Evolutionary conservation across 23 tunicate species (phyloP), one percentile per base, ranked within the genome.

Genomic region (Botrylloides violaceus): DNA sequence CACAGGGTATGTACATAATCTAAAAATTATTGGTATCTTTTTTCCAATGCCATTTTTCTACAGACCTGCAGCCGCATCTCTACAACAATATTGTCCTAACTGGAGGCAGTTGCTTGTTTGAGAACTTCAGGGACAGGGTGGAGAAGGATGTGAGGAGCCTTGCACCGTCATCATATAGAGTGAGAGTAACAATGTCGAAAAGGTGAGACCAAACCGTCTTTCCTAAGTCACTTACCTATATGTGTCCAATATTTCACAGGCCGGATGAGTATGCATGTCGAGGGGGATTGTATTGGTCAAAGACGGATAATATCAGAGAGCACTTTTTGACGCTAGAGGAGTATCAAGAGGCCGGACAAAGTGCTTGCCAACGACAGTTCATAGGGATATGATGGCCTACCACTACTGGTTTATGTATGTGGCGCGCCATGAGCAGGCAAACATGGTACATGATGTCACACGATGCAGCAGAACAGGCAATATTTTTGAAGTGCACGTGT

Each of bases 321-420:
- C 90, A 79, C 49, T 63, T 75, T 47, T 61, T 83, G n/a, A 78
- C 85, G 2, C 33, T 62, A 4, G 85, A 81, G 49, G 86, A 87
- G 61, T 87, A 87, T 62, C 80, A 73, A 48, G 95, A 87, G 37
- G 86, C 78, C 9, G 95, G 95, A 18, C 95, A 87, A 71, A 76
- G 81, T 24, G 85, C 95, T 21, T 87, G 95, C 64, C 87, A 84
- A 9, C 35, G 76, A 34, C 81, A 76, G 65, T 87, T 87, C 43
- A 36, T 34, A 64, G 94, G 79, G 36, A 79, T 85, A 2, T 85
- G 77, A 85, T n/a, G n/a, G n/a, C n/a, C n/a, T n/a, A n/a, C n/a
- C n/a, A n/a, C 56, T 12, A 19, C 15, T 12, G 15, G 15, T 48
- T 12, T 48, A 15, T 48, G 56, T 20, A 26, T 6, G 64, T 59